Conservation (phyloP, 2,797 vertebrate species). For the Silurus lanzhouensis region DNA sequence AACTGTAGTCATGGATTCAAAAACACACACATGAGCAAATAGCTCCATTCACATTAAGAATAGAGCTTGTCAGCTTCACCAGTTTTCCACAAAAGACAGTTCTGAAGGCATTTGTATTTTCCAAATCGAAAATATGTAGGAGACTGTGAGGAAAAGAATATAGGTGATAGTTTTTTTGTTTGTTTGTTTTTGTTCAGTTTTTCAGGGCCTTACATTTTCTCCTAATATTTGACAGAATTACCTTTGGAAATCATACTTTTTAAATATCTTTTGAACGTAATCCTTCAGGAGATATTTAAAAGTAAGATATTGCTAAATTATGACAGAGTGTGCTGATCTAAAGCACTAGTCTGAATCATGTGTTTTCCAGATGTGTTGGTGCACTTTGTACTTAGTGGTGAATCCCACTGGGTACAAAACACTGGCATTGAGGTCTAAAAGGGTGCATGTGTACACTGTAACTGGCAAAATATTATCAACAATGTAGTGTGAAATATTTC, state of each 20-base stretch:
- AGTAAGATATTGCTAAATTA: not conserved
- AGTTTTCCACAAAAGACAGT: not conserved
- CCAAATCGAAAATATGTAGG: not conserved
- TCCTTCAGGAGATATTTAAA: not conserved
- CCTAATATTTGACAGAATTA: not conserved
- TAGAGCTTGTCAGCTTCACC: not conserved
- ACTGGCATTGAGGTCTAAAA: not conserved
- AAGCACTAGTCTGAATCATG: too few species aligned
- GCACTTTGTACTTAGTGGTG: not conserved
- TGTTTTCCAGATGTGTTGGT: not conserved
- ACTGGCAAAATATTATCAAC: not conserved
- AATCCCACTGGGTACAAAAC: not conserved
- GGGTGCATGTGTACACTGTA: not conserved
- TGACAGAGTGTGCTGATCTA: not conserved
- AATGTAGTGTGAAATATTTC: not conserved
- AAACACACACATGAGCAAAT: too few species aligned
- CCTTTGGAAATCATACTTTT: not conserved
- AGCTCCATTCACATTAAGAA: not conserved
- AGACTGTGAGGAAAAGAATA: too few species aligned
- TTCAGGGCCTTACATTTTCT: not conserved
- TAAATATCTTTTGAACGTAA: not conserved
- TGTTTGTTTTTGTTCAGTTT: not conserved
- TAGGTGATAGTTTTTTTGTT: too few species aligned
- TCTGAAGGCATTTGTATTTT: not conserved
- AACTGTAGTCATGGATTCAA: not conserved